phyloP scores from a whole-genome alignment of 2,888 invertebrate species.

The Odontocolon sp. region DNA sequence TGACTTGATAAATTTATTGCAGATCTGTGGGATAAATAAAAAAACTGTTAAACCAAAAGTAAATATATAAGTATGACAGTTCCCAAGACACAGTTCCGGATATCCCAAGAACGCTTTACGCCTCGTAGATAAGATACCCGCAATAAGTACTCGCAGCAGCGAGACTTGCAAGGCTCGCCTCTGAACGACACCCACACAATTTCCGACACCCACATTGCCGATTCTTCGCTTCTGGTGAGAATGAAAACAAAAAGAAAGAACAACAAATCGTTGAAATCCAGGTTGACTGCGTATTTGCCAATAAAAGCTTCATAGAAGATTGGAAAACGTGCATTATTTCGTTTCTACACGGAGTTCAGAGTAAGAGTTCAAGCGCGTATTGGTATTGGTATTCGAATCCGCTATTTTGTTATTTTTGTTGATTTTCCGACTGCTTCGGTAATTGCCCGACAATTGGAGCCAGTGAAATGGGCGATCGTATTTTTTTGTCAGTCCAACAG shows the following conservation, averaged over 20 bases:
- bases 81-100: background rate
- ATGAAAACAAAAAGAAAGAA: conserved; percentile 24
- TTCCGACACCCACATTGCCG: conserved; percentile 23
- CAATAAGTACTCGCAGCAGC: conserved; percentile 48
- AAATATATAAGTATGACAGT: no score
- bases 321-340: conserved; percentile 8
- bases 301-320: conserved; percentile 15
- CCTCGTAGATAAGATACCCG: conserved; percentile 60
- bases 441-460: conserved; percentile 64
- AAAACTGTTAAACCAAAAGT: no score
- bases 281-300: conserved; percentile 5
- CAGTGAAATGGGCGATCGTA: conserved; percentile 22
- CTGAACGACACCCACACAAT: conserved; percentile 24
- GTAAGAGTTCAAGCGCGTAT: background rate
- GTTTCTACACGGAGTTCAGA: conserved; percentile 15
- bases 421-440: conserved; percentile 22
- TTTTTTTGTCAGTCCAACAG: conserved; percentile 21
- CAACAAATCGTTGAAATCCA: conserved; percentile 11
- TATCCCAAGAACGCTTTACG: conserved; percentile 37
- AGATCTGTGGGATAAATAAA: no score
- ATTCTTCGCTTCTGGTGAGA: conserved; percentile 3
- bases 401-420: background rate
- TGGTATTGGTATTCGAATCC: no score
- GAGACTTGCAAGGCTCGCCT: conserved; percentile 34
- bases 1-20: no score